A percentile compares a stretch with the other conserved stretches of the same genome.
Evolutionary conservation across 2,113 vertebrate genomes (phyloP).

Genomic region (Megalops atlanticus): DNA sequence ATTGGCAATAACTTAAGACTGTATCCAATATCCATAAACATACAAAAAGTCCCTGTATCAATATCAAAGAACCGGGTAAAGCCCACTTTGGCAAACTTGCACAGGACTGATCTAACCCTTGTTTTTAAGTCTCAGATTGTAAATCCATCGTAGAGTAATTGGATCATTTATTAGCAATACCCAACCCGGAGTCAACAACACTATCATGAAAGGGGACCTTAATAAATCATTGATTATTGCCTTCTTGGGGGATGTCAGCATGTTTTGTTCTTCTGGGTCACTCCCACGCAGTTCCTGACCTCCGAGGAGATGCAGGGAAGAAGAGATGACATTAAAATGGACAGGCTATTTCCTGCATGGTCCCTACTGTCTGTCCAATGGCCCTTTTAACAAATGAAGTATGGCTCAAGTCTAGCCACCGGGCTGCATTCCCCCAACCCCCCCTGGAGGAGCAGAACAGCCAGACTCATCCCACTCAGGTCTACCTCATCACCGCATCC

Average conservation of each 20-base stretch:
- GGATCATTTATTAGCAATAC: neutral
- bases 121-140: neutral
- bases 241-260: neutral
- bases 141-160: neutral
- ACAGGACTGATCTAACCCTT: neutral
- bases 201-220: neutral
- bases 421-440: conserved; percentile 53
- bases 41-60: conserved; percentile 18
- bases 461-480: neutral
- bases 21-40: conserved; percentile 4
- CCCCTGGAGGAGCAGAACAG: conserved; percentile 50
- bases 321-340: neutral
- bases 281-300: conserved; percentile 10
- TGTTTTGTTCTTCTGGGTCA: neutral
- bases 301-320: neutral
- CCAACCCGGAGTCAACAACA: neutral
- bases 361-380: conserved; percentile 49
- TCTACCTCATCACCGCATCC: neutral
- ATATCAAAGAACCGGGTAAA: neutral
- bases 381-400: conserved; percentile 59
- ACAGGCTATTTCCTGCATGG: conserved; percentile 10
- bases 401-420: conserved; percentile 49
- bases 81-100: neutral
- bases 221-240: conserved; percentile 26
- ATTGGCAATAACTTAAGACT: neutral